Evolutionary conservation across 2,113 vertebrate genomes (phyloP), one percentile per base, ranked within the genome.

Genomic region (Petaurus breviceps): DNA sequence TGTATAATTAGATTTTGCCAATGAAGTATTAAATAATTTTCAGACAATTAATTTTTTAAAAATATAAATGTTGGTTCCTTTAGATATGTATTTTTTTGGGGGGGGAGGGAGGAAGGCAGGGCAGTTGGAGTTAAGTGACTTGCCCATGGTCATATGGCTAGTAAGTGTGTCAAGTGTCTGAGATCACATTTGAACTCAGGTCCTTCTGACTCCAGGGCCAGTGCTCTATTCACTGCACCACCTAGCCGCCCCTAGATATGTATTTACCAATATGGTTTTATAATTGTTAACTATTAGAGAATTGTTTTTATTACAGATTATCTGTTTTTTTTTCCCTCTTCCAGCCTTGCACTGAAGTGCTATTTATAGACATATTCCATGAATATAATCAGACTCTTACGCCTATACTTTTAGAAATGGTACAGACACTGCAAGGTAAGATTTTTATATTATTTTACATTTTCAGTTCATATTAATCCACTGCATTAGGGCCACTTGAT

Each of bases 351-450:
- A 99, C 99, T 0, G 99, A 99, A 98, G 99, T 99, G n/a, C 98
- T 99, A 95, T 99, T 99, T 98, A 99, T 99, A 98, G 99, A 99
- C 98, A 99, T 99, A 98, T 99, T 99, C 98, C 99, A 99, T 98
- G 99, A 99, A 98, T 99, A 99, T 98, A 99, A 99, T 98, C 99
- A 99, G 97, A 99, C 99, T 24, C 99, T 99, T 97, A 99, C 99
- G 24, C 99, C 99, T 19, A 99, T 99, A 95, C 99, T 99, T 90
- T 98, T 99, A 97, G 99, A 99, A 96, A 99, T 99, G 99, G 99
- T 99, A 98, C 99, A 99, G 43, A 99, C 98, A 97, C 98, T 99
- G 89, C 99, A 99, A 98, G 99, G 99, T 99, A 98, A 98, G 98
- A 22, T 95, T 95, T 98, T 97, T 92, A 37, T 95, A 22, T 89